Evolutionary conservation across 2,113 vertebrate species (phyloP).

Genomic region (Sapayoa aenigma): DNA sequence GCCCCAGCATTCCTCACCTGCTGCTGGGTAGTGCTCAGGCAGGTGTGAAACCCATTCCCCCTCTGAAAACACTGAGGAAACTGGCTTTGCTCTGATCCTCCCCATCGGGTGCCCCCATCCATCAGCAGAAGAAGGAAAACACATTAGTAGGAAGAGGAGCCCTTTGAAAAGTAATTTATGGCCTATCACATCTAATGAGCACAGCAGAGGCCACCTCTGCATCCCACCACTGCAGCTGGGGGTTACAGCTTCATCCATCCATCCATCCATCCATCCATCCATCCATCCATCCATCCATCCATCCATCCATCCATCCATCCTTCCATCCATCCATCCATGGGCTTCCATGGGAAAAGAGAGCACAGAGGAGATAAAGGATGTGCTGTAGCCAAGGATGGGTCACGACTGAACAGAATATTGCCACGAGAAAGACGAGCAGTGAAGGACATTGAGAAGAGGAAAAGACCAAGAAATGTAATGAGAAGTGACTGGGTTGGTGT

Average conservation of each 20-base stretch:
- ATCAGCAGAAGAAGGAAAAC: constrained; percentile 33
- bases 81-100: not conserved
- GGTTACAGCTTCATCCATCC: not conserved
- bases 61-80: not conserved
- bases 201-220: not conserved
- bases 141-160: not conserved
- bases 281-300: not conserved
- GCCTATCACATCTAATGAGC: not conserved
- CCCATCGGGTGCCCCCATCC: not conserved
- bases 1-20: constrained; percentile 17
- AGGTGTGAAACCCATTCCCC: constrained; percentile 35
- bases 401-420: fast-evolving
- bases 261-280: not conserved
- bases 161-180: constrained; percentile 8
- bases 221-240: not conserved
- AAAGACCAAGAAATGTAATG: not conserved
- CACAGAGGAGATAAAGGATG: not conserved
- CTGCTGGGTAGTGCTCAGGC: not conserved
- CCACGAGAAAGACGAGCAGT: not conserved
- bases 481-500: not conserved
- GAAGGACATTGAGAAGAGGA: not conserved
- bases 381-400: not conserved
- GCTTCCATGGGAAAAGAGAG: not conserved
- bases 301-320: not conserved
- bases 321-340: too few relatives aligned